These are phyloP conservation scores for Parus major DNA, from an alignment of 2,113 vertebrate species.

Conservation along the genomic window DNA sequence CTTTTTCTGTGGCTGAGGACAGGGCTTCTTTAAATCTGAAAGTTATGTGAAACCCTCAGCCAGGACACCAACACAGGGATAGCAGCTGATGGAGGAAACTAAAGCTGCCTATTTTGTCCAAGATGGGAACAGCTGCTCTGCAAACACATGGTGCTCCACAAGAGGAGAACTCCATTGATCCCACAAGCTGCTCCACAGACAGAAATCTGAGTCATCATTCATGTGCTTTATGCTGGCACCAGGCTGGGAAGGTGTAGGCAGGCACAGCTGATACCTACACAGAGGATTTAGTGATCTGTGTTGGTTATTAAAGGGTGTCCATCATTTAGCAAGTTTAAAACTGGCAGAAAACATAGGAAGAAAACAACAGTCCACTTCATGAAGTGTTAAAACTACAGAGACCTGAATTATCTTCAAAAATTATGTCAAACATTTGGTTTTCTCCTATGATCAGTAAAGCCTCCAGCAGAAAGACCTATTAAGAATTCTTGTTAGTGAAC, in stretches of 20 bases:
- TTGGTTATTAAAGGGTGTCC: not conserved
- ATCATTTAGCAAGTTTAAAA: not conserved
- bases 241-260: not conserved
- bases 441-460: not conserved
- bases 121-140: conserved; percentile 30
- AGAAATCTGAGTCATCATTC: conserved; percentile 19
- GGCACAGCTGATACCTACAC: not conserved
- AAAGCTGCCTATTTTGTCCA: not conserved
- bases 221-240: not conserved
- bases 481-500: not conserved
- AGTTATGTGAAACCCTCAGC: not conserved
- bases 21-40: not conserved
- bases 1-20: not conserved
- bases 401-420: not conserved
- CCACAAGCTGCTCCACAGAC: not conserved
- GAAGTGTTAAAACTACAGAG: not conserved
- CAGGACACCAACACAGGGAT: not conserved
- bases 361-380: not conserved
- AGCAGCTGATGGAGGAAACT: conserved; percentile 7
- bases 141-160: conserved; percentile 16
- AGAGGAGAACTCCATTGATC: conserved; percentile 4
- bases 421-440: not conserved
- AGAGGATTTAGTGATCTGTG: not conserved
- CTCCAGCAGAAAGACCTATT: not conserved
- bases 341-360: not conserved